Evolutionary conservation across 2,113 vertebrate species (phyloP).

Genomic region (Egretta garzetta): DNA sequence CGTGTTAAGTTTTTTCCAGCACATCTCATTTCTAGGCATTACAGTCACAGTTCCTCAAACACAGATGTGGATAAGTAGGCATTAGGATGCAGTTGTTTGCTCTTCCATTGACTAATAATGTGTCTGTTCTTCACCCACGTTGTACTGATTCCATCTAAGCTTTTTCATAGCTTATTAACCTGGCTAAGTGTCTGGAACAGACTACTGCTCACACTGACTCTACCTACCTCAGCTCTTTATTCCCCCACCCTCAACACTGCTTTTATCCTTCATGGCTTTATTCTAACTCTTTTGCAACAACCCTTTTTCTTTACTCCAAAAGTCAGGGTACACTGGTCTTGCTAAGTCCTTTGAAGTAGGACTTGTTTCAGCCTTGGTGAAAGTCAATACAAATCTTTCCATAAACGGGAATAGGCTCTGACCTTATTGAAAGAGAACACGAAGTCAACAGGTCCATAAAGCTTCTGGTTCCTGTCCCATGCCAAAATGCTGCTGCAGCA

Average conservation of each 20-base stretch:
- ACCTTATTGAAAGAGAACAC: neutral
- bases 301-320: neutral
- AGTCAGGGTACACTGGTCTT: neutral
- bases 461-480: neutral
- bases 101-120: neutral
- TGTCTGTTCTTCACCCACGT: neutral
- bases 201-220: neutral
- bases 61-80: neutral
- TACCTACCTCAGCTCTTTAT: neutral
- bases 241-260: accelerated
- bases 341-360: neutral
- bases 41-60: neutral
- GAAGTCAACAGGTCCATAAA: neutral
- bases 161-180: neutral
- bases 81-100: neutral
- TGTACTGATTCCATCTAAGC: neutral
- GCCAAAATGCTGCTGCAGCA: neutral
- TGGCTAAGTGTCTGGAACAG: neutral
- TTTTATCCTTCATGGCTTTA: neutral
- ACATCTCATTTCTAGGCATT: neutral
- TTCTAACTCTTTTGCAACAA: neutral
- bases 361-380: neutral
- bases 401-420: neutral
- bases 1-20: neutral
- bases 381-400: neutral